Evolutionary conservation across 2,797 vertebrate genomes (phyloP), one percentile per base, ranked within the genome.

Genomic region (Spheniscus humboldti): DNA sequence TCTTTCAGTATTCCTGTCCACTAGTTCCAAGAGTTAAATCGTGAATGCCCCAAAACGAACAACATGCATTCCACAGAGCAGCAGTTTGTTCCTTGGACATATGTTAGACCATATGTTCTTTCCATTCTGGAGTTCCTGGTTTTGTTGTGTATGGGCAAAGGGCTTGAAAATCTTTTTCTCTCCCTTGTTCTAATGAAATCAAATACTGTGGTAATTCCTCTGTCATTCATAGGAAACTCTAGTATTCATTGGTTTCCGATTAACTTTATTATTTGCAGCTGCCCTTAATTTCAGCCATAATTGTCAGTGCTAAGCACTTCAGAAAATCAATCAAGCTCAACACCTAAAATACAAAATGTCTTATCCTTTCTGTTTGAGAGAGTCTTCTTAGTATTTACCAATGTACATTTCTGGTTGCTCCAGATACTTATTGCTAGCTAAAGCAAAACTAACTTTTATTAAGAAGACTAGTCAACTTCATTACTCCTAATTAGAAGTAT

Each of bases 91-190:
- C 84, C 69, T 95, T 74, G 73, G 62, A 62, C 81, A 63, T 92
- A 55, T 66, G 62, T 77, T 86, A 86, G 47, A 74, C 90, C 84
- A 68, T 97, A 77, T 87, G 92, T 64, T 95, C 83, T 93, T 91
- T 78, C 63, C 45, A 7, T 93, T 89, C 64, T 80, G 69, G 60
- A 80, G 72, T 88, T 93, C 50, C 57, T 77, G 18, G 11, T 64
- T 91, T 86, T 90, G 81, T 87, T 83, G 48, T n/a, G 13, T 50
- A 50, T 18, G 24, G 55, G 75, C 57, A 92, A 62, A 92, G 53
- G 60, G 20, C 66, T 92, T 71, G 41, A 91, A 86, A 88, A 90
- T 85, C 37, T 90, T 57, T 43, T 35, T 74, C 37, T 88, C 35
- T 77, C 13, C 14, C 25, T 45, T 91, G 18, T 86, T 91, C 57